These are phyloP conservation scores for Melanotaenia boesemani DNA, from an alignment of 2,797 vertebrate species.

Conservation along the genomic window DNA sequence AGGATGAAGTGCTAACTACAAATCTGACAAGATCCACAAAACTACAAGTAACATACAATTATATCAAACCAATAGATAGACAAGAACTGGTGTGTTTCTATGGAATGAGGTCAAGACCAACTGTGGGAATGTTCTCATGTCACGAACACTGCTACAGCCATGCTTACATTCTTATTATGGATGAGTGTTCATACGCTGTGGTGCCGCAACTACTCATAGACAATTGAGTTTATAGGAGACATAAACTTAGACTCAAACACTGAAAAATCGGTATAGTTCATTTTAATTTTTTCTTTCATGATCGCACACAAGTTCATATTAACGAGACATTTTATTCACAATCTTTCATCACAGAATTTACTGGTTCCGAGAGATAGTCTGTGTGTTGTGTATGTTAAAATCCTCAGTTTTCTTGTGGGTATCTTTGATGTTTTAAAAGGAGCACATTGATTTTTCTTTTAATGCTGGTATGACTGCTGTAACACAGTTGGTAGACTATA, in stretches of 20 bases:
- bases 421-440: slow-evolving; percentile 25
- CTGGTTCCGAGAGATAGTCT: background rate
- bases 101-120: slow-evolving; percentile 37
- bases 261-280: slow-evolving; percentile 3
- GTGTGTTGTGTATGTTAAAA: slow-evolving; percentile 11
- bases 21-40: slow-evolving; percentile 69
- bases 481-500: background rate
- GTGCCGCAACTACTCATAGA: slow-evolving; percentile 20
- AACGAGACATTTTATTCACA: slow-evolving; percentile 23
- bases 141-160: slow-evolving; percentile 19
- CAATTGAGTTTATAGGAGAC: background rate
- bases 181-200: background rate
- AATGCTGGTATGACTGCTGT: background rate
- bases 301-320: slow-evolving; percentile 23
- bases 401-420: background rate
- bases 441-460: background rate
- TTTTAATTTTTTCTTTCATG: slow-evolving; percentile 8
- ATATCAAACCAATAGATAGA: slow-evolving; percentile 55
- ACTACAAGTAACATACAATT: slow-evolving; percentile 67
- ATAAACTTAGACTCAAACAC: slow-evolving; percentile 21
- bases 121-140: slow-evolving; percentile 54
- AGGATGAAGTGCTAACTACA: slow-evolving; percentile 68
- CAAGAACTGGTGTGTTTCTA: slow-evolving; percentile 39
- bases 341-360: slow-evolving; percentile 17
- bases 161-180: slow-evolving; percentile 4